phyloP scores from a whole-genome alignment of 2,888 invertebrate species.

The Chrysotoxum bicinctum region DNA sequence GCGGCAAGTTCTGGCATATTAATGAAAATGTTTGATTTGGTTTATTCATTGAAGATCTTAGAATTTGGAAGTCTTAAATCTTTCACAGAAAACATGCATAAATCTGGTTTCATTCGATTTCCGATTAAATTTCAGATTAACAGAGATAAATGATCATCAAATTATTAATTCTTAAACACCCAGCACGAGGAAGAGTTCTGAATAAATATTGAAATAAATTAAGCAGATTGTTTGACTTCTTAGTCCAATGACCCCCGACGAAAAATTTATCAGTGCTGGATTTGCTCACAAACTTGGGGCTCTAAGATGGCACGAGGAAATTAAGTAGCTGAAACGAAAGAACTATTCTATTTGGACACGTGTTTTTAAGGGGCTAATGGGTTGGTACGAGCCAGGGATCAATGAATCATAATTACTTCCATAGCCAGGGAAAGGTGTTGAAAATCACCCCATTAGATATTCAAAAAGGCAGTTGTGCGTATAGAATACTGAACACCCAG shows the following conservation, averaged over 20 bases:
- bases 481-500: too few relatives aligned
- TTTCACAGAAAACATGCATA: neutral
- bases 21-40: slow-evolving; percentile 29
- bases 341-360: too few relatives aligned
- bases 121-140: neutral
- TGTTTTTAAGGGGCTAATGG: too few relatives aligned
- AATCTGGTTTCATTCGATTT: neutral
- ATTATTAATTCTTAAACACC: neutral
- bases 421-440: too few relatives aligned
- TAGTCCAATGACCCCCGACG: neutral
- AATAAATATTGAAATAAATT: neutral
- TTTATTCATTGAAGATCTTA: neutral
- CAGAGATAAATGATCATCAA: neutral
- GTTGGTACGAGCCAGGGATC: too few relatives aligned
- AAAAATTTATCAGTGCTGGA: neutral
- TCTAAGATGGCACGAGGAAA: too few relatives aligned
- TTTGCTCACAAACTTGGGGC: neutral
- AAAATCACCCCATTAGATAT: too few relatives aligned
- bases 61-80: neutral
- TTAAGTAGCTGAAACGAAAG: too few relatives aligned
- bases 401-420: too few relatives aligned
- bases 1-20: slow-evolving; percentile 46
- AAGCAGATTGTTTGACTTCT: neutral
- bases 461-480: too few relatives aligned
- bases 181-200: neutral